Evolutionary conservation across 2,797 vertebrate species (phyloP), one percentile per base, ranked within the genome.

Genomic region (Ceyx erithaca): DNA sequence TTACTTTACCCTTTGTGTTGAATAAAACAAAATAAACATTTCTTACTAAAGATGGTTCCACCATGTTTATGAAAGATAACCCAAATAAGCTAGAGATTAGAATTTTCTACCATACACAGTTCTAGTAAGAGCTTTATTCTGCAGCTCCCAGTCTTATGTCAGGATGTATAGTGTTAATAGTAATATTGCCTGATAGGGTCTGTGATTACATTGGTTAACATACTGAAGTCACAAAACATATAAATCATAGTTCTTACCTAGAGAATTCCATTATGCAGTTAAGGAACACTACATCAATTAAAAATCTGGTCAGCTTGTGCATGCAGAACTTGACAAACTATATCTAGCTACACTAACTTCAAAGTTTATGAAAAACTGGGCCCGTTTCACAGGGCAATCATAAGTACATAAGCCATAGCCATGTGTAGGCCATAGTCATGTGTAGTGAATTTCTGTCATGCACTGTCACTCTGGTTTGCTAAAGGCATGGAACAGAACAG

Each of bases 61-160:
- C 20, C 66, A 48, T 3, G 7, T 11, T 80, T 84, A 55, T 6
- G 9, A 31, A 43, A 8, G 10, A 77, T 6, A 91, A 9, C 7
- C 28, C 16, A 80, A 7, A 26, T 21, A 64, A 81, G 2, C 17
- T 9, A 33, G 14, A 78, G 15, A 57, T n/a, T 20, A 66, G 21
- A 17, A 66, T 72, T 72, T 64, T 43, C 57, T 40, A 40, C 31
- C 11, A 48, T 0, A 48, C 2, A 10, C 1, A 1, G 0, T 64
- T 88, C 84, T 12, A 28, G 28, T 41, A 72, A 35, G 7, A 77
- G 10, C 22, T 78, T 78, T 46, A 62, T 41, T 64, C 55, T 69
- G 64, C 41, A 86, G 46, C 19, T 70, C 19, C 40, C 16, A 35
- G 7, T n/a, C 61, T 59, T 48, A 49, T 1, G 6, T 23, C 41